A percentile compares a stretch with the other conserved stretches of the same genome.
Conservation (phyloP, 2,797 vertebrate species). For the Antennarius maculatus region DNA sequence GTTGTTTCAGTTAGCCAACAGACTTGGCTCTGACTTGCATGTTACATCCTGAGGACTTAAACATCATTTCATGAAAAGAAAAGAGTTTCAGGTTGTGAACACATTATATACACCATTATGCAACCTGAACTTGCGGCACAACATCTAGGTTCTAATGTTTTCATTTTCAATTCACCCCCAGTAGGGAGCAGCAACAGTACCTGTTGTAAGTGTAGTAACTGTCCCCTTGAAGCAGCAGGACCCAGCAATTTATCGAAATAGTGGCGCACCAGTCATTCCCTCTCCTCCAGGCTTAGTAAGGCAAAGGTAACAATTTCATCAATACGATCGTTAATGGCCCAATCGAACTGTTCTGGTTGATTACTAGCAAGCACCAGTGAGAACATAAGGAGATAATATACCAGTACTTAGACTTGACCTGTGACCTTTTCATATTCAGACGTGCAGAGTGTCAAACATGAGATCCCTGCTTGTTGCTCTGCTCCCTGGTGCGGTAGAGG, state of each 20-base stretch:
- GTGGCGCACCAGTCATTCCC: conserved; percentile 86
- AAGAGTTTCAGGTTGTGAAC: conserved; percentile 37
- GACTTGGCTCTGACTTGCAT: background rate
- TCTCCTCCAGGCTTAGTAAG: conserved; percentile 81
- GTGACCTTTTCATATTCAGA: conserved; percentile 49
- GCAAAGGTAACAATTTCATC: conserved; percentile 89
- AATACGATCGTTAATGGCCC: conserved; percentile 89
- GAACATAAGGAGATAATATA: conserved; percentile 75
- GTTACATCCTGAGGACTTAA: conserved; percentile 14
- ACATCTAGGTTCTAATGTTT: conserved; percentile 41
- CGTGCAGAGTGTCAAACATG: conserved; percentile 42
- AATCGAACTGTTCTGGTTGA: conserved; percentile 91
- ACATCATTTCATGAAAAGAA: conserved; percentile 50
- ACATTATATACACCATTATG: conserved; percentile 50
- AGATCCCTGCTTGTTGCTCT: conserved; percentile 88
- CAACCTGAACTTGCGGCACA: conserved; percentile 41
- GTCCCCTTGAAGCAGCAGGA: conserved; percentile 88
- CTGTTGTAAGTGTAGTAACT: conserved; percentile 80
- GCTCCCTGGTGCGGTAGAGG: conserved; percentile 88
- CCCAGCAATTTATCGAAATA: conserved; percentile 89
- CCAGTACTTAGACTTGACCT: conserved; percentile 16
- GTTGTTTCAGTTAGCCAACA: conserved; percentile 9
- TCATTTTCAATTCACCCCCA: conserved; percentile 43
- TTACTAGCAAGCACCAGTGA: conserved; percentile 93
- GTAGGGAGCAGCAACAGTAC: conserved; percentile 12